Evolutionary conservation across 2,797 vertebrate species (phyloP).

Genomic region (Spondyliosoma cantharus): DNA sequence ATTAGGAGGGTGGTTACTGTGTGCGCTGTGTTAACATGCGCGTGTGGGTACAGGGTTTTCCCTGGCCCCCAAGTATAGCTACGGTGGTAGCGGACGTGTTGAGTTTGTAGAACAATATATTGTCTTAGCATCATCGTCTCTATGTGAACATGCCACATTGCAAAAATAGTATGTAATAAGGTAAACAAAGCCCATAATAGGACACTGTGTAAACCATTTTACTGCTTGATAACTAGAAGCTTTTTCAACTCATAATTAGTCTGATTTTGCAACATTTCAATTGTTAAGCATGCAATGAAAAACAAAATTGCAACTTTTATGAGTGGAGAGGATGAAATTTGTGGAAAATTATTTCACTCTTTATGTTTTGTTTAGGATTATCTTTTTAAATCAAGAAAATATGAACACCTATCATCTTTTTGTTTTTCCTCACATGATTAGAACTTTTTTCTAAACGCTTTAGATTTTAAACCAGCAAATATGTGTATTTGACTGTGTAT

Average conservation of each 20-base stretch:
- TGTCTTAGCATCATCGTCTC: constrained; percentile 14
- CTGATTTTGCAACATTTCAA: not conserved
- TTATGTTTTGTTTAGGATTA: not conserved
- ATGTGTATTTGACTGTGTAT: not conserved
- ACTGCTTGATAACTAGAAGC: not conserved
- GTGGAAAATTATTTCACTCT: not conserved
- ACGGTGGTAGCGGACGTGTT: constrained; percentile 5
- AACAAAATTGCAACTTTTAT: not conserved
- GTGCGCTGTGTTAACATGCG: constrained; percentile 46
- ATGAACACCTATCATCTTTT: not conserved
- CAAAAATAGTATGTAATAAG: not conserved
- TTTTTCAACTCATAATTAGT: not conserved
- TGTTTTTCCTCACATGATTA: too few relatives aligned
- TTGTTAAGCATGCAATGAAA: not conserved
- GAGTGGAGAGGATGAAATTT: not conserved
- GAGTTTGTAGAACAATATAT: constrained; percentile 38
- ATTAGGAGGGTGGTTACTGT: constrained; percentile 76
- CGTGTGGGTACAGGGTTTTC: constrained; percentile 56
- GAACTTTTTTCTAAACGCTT: not conserved
- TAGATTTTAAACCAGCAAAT: not conserved
- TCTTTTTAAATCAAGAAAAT: too few relatives aligned
- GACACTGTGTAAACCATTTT: constrained; percentile 1
- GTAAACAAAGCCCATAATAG: not conserved
- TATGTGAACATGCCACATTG: constrained; percentile 21
- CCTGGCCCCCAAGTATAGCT: constrained; percentile 13